Percentiles rank a stretch among this genome's conserved stretches.
Conservation (phyloP, 2,888 invertebrate species). For the Acleris laterana region DNA sequence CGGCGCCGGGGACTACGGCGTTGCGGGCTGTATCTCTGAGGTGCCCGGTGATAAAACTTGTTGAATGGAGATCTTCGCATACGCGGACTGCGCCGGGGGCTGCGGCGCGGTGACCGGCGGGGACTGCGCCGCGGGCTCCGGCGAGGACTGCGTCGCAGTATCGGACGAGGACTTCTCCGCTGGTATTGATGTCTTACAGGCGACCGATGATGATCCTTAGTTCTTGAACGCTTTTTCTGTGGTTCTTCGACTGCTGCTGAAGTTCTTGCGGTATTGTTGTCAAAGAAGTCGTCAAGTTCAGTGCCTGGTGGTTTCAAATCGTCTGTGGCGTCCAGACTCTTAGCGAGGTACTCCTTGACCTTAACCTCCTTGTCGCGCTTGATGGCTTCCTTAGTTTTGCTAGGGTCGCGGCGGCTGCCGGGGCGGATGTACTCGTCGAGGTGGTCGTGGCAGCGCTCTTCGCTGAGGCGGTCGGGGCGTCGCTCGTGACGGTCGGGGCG, state of each 20-base stretch:
- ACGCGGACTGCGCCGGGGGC: slow-evolving; percentile 38
- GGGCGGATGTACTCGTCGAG: slow-evolving; percentile 69
- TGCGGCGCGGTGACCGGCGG: slow-evolving; percentile 44
- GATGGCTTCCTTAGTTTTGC: slow-evolving; percentile 75
- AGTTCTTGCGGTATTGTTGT: slow-evolving; percentile 43
- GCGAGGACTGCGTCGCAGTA: slow-evolving; percentile 44
- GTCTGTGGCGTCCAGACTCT: slow-evolving; percentile 67
- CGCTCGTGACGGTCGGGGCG: background rate
- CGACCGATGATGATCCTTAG: slow-evolving; percentile 17
- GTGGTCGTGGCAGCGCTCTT: slow-evolving; percentile 37
- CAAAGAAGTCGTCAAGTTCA: slow-evolving; percentile 72
- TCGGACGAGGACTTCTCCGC: slow-evolving; percentile 42
- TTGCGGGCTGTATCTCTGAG: slow-evolving; percentile 14
- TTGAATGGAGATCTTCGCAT: background rate
- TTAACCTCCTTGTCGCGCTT: slow-evolving; percentile 74
- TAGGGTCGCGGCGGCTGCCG: slow-evolving; percentile 74
- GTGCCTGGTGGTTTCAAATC: slow-evolving; percentile 76
- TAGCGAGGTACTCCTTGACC: slow-evolving; percentile 73
- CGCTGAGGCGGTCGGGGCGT: slow-evolving; percentile 10
- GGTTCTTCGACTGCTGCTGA: slow-evolving; percentile 40
- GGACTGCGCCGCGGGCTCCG: slow-evolving; percentile 40
- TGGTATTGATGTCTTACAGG: slow-evolving; percentile 38
- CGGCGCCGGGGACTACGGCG: slow-evolving; percentile 28
- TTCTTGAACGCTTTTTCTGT: slow-evolving; percentile 28
- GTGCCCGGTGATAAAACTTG: slow-evolving; percentile 17